Base-by-base conservation (phyloP, 64 coral and sea anemone species). In the Montipora foliosa region DNA sequence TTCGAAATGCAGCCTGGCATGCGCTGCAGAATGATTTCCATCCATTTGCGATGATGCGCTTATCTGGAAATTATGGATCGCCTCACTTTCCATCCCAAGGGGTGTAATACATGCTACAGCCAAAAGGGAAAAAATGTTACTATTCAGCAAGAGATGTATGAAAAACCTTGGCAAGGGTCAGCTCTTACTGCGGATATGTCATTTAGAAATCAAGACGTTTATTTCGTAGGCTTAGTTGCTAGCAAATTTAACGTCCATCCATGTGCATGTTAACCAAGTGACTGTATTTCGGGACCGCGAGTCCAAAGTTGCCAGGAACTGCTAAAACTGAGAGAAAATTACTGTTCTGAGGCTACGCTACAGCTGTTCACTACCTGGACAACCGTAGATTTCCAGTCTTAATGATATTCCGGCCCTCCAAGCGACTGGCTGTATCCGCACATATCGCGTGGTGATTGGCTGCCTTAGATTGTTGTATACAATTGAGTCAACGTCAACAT, bases 1-100 rank as follows among this genome's bases (percentile, higher is more conserved):
- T 74, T 88, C 22, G 4, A 88, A 13, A 75, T 88, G 46, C 22
- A 88, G 14, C 44, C 85, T 88, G 44, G 67, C 85, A 17, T 88
- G 85, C 20, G 66, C 47, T 49, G 85, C 67, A 50, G 44, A 47
- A 68, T 67, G 22, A 50, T 67, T 24, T 6, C 37, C 3, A 46
- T 49, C 22, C 12, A 76, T 6, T 13, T 88, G 48, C 10, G 85
- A 88, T 16, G 85, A 88, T 22, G 69, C 85, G 46, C 60, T 88
- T 21, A 88, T 72, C 19, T 88, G 85, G 17, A 8, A 5, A 75
- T 88, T 70, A 19, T 17, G 17, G 2, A 75, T 48, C 29, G 69
- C 48, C 14, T 50, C 59, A 47, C 67, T 75, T 75, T 88, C 85
- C 45, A 88, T 45, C 51, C 85, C 85, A 21, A 88, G 67, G 1